Evolutionary conservation across 2,888 invertebrate species (phyloP).

Genomic region (Cerastis rubricosa): DNA sequence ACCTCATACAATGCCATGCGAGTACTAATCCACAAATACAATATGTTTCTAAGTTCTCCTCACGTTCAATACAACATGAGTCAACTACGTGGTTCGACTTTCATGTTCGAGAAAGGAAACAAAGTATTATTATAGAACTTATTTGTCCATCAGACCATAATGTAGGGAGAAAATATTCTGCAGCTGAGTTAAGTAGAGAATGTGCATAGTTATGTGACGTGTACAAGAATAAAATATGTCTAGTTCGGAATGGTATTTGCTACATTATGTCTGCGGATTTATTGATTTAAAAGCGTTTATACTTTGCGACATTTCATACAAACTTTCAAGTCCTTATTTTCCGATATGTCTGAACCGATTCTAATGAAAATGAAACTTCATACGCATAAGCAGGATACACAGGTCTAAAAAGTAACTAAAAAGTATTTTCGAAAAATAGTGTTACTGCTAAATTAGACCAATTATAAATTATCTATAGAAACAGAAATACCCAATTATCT

Average conservation of each 20-base stretch:
- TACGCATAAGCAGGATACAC: too few relatives aligned
- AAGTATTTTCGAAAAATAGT: too few relatives aligned
- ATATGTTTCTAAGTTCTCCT: conserved; percentile 42
- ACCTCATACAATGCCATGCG: conserved; percentile 25
- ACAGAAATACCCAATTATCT: too few relatives aligned
- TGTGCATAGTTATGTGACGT: conserved; percentile 21
- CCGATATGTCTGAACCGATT: too few relatives aligned
- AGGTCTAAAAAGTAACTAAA: too few relatives aligned
- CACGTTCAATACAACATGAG: conserved; percentile 45
- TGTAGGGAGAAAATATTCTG: conserved; percentile 34
- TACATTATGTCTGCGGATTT: not conserved
- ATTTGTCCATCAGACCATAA: conserved; percentile 43
- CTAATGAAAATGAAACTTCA: too few relatives aligned
- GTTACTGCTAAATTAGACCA: too few relatives aligned
- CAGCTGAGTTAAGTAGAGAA: not conserved
- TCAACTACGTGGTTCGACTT: conserved; percentile 51
- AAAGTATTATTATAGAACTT: conserved; percentile 42
- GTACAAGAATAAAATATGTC: not conserved
- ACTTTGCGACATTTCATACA: too few relatives aligned
- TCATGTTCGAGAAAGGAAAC: conserved; percentile 43
- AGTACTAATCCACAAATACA: conserved; percentile 37
- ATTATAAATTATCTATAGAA: too few relatives aligned
- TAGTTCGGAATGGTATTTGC: not conserved
- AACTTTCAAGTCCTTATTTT: too few relatives aligned
- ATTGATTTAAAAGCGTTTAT: too few relatives aligned